Percentiles rank a stretch among this genome's conserved stretches.
Conservation (phyloP, 1,140 invertebrate species). For the Drosophila sproati region DNA sequence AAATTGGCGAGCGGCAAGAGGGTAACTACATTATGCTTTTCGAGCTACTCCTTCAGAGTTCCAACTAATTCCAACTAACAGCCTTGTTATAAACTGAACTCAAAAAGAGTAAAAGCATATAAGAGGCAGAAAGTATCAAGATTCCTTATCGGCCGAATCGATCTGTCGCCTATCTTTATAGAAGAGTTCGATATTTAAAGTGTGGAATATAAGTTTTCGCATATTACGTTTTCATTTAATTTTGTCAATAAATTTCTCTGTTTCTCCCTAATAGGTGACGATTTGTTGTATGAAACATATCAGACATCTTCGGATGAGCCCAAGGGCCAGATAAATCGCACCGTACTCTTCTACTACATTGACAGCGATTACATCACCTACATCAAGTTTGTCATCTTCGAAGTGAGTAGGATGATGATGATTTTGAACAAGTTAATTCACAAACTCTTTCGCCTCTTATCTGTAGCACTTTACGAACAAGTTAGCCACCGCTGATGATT, state of each 20-base stretch:
- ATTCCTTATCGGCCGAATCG: too few species aligned
- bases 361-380: slow-evolving; percentile 74
- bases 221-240: too few species aligned
- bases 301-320: slow-evolving; percentile 43
- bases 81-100: too few species aligned
- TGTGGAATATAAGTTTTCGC: too few species aligned
- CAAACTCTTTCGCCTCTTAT: neutral
- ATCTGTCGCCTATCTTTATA: too few species aligned
- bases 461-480: slow-evolving; percentile 45
- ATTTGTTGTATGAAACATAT: slow-evolving; percentile 61
- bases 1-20: slow-evolving; percentile 60
- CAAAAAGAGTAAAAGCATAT: too few species aligned
- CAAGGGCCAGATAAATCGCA: slow-evolving; percentile 33
- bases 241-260: neutral
- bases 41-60: neutral
- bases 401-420: slow-evolving; percentile 57
- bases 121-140: too few species aligned
- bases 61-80: too few species aligned
- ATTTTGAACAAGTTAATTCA: neutral
- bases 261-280: slow-evolving; percentile 48
- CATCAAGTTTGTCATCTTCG: slow-evolving; percentile 67
- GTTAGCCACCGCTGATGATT: slow-evolving; percentile 6
- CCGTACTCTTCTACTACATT: slow-evolving; percentile 69
- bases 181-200: too few species aligned
- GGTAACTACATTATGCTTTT: slow-evolving; percentile 36